Conservation (phyloP, 2,797 vertebrate genomes). For the Pyrocephalus nanus region DNA sequence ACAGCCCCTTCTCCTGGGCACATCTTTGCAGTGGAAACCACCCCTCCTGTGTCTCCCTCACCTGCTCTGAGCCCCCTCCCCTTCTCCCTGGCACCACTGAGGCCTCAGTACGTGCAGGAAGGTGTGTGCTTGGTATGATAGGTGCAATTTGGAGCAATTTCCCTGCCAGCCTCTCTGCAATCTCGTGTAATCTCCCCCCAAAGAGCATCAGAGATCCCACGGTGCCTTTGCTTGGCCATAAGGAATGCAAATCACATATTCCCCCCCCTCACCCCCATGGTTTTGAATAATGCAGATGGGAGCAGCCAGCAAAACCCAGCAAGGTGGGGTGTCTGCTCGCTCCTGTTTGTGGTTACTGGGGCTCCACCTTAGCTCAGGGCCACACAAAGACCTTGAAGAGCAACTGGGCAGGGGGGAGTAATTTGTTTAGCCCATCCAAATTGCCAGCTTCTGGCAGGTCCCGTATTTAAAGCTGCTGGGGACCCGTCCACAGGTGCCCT, state of each 20-base stretch:
- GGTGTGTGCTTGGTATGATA: not conserved
- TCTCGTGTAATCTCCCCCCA: not conserved
- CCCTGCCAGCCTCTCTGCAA: constrained; percentile 18
- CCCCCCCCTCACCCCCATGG: not conserved
- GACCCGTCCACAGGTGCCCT: not conserved
- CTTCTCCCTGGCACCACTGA: not conserved
- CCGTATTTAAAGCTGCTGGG: not conserved
- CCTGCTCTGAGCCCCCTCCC: not conserved
- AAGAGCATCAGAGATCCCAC: constrained; percentile 10
- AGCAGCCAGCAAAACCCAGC: not conserved
- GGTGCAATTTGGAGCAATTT: constrained; percentile 35
- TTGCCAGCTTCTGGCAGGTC: not conserved
- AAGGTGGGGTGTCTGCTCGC: not conserved
- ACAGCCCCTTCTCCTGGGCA: not conserved
- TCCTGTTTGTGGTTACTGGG: not conserved
- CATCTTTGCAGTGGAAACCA: not conserved
- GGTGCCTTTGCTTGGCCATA: not conserved
- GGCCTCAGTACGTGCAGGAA: rapidly evolving
- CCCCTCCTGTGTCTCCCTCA: not conserved
- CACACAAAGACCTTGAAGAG: not conserved
- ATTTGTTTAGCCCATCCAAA: not conserved
- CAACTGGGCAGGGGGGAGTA: not conserved
- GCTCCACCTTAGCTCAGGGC: not conserved
- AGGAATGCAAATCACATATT: constrained; percentile 39
- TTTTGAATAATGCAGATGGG: not conserved